These are phyloP conservation scores for Enhydra lutris DNA, from an alignment of 2,113 vertebrate genomes.

Conservation along the genomic window DNA sequence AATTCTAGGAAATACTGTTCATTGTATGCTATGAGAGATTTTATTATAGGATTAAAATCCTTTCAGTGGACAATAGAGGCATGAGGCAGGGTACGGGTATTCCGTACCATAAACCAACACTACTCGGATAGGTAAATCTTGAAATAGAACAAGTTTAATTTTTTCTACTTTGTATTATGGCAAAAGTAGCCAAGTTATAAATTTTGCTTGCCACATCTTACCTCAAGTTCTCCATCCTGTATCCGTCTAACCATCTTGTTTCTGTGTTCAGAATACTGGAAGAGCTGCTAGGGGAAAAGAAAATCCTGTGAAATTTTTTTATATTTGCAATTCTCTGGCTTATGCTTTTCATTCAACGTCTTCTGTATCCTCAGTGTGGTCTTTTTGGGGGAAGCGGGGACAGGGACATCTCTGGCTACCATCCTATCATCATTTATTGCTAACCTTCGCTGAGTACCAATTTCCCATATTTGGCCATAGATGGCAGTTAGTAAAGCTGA, in stretches of 20 bases:
- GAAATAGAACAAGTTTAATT: background rate
- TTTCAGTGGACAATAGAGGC: constrained; percentile 15
- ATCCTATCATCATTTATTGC: background rate
- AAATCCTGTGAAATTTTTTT: background rate
- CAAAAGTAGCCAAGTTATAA: background rate
- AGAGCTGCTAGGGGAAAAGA: background rate
- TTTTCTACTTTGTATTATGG: constrained; percentile 19
- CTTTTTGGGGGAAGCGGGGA: background rate
- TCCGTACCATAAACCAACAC: background rate
- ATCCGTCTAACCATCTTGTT: background rate
- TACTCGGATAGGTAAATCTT: constrained; percentile 6
- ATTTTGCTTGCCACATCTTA: background rate
- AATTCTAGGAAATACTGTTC: constrained; percentile 69
- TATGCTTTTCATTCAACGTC: background rate
- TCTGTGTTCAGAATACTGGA: background rate
- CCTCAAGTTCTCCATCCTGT: background rate
- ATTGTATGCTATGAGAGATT: constrained; percentile 27
- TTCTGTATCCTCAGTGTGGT: background rate
- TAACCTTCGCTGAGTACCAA: background rate
- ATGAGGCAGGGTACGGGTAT: background rate
- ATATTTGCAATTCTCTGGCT: background rate
- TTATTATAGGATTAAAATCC: constrained; percentile 45
- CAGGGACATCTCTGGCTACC: background rate
- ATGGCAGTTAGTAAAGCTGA: too few relatives aligned
- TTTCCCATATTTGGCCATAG: background rate